Evolutionary conservation across 2,113 vertebrate genomes (phyloP).

Genomic region (Spilogale gracilis): DNA sequence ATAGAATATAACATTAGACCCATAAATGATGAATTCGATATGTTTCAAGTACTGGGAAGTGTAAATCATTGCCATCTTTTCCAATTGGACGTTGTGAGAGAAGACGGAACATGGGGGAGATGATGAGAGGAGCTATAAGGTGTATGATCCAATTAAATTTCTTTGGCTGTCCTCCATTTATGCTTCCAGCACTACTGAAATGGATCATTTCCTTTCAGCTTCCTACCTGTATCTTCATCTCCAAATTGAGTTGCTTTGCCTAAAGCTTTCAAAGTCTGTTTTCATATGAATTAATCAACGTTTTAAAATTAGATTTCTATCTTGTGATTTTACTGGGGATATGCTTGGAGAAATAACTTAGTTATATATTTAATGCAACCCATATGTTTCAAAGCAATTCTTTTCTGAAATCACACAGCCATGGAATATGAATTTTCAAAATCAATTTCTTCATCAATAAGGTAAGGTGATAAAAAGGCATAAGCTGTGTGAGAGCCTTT

Average conservation of each 20-base stretch:
- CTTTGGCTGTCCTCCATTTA: not conserved
- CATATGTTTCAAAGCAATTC: not conserved
- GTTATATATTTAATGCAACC: not conserved
- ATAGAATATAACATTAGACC: not conserved
- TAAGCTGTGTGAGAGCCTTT: not conserved
- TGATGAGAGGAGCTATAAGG: not conserved
- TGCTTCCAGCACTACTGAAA: not conserved
- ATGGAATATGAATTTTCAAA: not conserved
- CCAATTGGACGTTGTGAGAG: not conserved
- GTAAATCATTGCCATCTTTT: not conserved
- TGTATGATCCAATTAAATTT: not conserved
- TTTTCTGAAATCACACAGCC: not conserved
- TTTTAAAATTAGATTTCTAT: constrained; percentile 69
- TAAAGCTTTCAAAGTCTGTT: constrained; percentile 56
- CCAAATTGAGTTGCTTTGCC: constrained; percentile 56
- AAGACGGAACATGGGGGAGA: not conserved
- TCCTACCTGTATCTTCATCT: constrained; percentile 2
- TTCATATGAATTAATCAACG: constrained; percentile 68
- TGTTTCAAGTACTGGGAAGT: not conserved
- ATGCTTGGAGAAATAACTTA: constrained; percentile 9
- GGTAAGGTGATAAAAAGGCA: not conserved
- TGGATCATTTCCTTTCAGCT: constrained; percentile 23
- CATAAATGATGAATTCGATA: not conserved
- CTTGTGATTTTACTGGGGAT: not conserved
- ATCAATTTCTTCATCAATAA: constrained; percentile 5